phyloP scores from a whole-genome alignment of 1,140 invertebrate genomes.

The Propsilocerus akamusi region DNA sequence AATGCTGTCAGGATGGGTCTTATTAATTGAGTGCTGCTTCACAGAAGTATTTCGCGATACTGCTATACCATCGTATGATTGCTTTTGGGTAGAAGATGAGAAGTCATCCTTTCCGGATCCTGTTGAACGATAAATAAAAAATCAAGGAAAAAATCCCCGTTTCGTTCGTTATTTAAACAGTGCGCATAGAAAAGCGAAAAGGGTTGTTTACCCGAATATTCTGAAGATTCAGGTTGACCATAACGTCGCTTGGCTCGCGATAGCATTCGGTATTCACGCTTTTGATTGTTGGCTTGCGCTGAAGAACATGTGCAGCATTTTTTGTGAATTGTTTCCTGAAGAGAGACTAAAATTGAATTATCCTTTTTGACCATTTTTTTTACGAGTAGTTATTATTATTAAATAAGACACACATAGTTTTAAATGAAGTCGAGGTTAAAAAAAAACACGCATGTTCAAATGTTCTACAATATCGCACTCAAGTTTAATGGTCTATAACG shows the following conservation, averaged over 20 bases:
- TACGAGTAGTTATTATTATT: no score
- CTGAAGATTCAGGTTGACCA: slow-evolving; percentile 11
- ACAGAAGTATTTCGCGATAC: neutral
- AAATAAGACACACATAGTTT: no score
- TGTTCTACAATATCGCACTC: no score
- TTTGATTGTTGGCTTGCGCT: slow-evolving; percentile 10
- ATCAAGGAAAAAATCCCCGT: neutral
- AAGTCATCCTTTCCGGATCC: neutral
- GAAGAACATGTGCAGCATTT: slow-evolving; percentile 5
- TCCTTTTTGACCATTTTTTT: no score
- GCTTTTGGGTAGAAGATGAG: slow-evolving; percentile 1
- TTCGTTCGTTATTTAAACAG: neutral
- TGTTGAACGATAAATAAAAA: neutral
- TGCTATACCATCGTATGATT: neutral
- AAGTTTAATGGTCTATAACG: no score
- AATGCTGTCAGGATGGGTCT: neutral
- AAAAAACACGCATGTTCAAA: no score
- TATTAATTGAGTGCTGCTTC: neutral
- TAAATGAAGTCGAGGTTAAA: no score
- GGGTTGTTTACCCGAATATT: slow-evolving; percentile 17
- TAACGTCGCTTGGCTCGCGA: slow-evolving; percentile 14
- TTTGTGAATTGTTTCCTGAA: slow-evolving; percentile 13
- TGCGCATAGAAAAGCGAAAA: neutral
- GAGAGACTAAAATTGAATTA: slow-evolving; percentile 14
- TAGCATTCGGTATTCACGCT: slow-evolving; percentile 16